Evolutionary conservation across 2,797 vertebrate species (phyloP).

Genomic region (Salarias fasciatus): DNA sequence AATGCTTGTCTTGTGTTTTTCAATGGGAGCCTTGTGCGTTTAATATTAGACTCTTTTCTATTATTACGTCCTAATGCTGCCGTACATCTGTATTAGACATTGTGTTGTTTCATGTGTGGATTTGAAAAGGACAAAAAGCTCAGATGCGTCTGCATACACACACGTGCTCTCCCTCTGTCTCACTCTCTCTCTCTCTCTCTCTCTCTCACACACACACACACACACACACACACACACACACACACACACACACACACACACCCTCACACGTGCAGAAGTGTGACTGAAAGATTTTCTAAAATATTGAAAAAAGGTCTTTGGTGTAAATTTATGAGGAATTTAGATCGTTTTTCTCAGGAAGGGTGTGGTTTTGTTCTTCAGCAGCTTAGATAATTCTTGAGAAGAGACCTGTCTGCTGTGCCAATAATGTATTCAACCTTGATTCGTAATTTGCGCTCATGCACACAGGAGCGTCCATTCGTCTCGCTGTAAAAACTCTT

Average conservation of each 20-base stretch:
- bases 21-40: constrained; percentile 70
- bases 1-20: constrained; percentile 76
- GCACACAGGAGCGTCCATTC: constrained; percentile 54
- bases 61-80: constrained; percentile 33
- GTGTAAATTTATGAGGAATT: constrained; percentile 40
- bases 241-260: constrained; percentile 36
- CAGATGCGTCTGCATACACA: constrained; percentile 15
- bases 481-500: constrained; percentile 68
- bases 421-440: constrained; percentile 67
- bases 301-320: constrained; percentile 30
- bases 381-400: constrained; percentile 54
- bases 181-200: constrained; percentile 35
- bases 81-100: constrained; percentile 23
- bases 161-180: too few relatives aligned
- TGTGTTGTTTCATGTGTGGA: constrained; percentile 30
- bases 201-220: constrained; percentile 22
- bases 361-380: constrained; percentile 72
- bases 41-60: constrained; percentile 51
- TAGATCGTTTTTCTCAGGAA: constrained; percentile 31
- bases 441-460: constrained; percentile 68
- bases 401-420: constrained; percentile 44
- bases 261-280: constrained; percentile 30
- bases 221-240: constrained; percentile 25
- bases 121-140: constrained; percentile 29
- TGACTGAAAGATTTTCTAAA: constrained; percentile 34